A percentile compares a stretch with the other conserved stretches of the same genome.
These are phyloP conservation scores for Rhinatrema bivittatum DNA, from an alignment of 2,797 vertebrate species.

Conservation along the genomic window DNA sequence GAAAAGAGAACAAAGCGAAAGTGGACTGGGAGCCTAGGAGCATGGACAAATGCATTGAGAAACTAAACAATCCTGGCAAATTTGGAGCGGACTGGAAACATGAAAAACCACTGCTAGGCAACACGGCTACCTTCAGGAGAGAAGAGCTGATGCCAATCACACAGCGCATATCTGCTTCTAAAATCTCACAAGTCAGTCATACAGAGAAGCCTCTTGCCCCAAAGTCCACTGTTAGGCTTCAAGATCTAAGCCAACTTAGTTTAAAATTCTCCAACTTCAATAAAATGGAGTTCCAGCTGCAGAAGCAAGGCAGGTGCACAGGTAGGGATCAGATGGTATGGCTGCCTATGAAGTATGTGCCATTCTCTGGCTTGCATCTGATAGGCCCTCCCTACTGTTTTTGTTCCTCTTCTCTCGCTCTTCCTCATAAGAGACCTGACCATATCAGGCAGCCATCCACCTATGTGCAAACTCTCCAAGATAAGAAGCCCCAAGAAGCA, in stretches of 20 bases:
- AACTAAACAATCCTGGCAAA: neutral
- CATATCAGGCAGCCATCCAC: neutral
- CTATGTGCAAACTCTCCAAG: neutral
- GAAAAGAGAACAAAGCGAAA: constrained; percentile 37
- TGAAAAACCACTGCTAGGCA: neutral
- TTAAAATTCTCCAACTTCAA: constrained; percentile 11
- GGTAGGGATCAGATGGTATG: constrained; percentile 2
- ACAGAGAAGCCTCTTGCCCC: neutral
- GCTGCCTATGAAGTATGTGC: neutral
- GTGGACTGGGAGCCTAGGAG: neutral
- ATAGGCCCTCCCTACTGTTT: neutral
- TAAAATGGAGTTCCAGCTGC: constrained; percentile 1
- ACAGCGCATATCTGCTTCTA: neutral
- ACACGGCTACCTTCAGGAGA: neutral
- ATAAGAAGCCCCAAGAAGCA: neutral
- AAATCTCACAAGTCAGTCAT: neutral
- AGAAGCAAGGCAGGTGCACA: neutral
- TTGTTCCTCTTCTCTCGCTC: too few relatives aligned
- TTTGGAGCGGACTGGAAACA: neutral
- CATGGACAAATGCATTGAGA: too few relatives aligned
- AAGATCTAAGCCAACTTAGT: neutral
- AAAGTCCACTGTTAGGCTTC: neutral
- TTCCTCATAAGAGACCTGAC: neutral
- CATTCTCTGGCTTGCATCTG: neutral
- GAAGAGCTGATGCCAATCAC: neutral